phyloP scores from a whole-genome alignment of 2,113 vertebrate species.

The Zosterops hypoxanthus region DNA sequence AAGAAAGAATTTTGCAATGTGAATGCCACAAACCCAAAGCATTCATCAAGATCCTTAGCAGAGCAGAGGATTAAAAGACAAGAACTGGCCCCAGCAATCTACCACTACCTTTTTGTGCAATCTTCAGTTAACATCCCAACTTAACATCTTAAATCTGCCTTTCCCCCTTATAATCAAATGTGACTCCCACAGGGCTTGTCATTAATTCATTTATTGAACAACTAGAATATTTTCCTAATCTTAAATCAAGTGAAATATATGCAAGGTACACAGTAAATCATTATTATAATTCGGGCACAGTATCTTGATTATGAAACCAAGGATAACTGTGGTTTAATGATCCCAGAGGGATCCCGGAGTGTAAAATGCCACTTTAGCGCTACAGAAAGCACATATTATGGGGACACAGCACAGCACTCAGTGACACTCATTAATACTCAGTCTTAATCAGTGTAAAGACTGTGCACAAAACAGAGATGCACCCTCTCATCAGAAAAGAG shows the following conservation, averaged over 20 bases:
- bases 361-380: not conserved
- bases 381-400: not conserved
- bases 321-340: not conserved
- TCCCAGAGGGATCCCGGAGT: not conserved
- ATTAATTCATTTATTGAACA: not conserved
- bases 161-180: not conserved
- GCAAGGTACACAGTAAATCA: not conserved
- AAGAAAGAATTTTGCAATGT: not conserved
- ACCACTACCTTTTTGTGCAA: not conserved
- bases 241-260: not conserved
- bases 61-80: not conserved
- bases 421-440: conserved; percentile 15
- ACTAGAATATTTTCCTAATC: not conserved
- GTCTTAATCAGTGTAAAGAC: conserved; percentile 7
- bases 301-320: not conserved
- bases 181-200: not conserved
- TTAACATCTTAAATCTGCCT: not conserved
- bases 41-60: not conserved
- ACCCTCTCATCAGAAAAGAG: not conserved
- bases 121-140: not conserved
- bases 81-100: not conserved
- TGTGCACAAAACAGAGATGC: not conserved
- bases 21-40: not conserved
- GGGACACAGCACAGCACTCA: not conserved
- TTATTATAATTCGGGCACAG: not conserved